phyloP scores from a whole-genome alignment of 2,888 invertebrate species.

The Arge pagana region DNA sequence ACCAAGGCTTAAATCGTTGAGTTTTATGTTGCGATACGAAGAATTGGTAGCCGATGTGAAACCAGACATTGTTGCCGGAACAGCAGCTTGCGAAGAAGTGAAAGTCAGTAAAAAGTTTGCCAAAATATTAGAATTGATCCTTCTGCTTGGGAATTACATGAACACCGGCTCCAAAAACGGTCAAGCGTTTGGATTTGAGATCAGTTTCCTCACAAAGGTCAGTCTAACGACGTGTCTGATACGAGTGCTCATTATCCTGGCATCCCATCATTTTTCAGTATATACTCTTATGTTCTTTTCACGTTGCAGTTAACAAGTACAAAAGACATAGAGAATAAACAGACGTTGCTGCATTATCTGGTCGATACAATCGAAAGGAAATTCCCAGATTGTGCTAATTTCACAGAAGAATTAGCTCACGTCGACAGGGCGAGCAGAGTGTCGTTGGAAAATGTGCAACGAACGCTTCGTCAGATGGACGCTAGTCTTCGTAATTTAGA shows the following conservation, averaged over 20 bases:
- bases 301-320: slow-evolving; percentile 74
- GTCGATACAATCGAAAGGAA: slow-evolving; percentile 86
- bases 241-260: not conserved
- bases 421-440: slow-evolving; percentile 87
- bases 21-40: slow-evolving; percentile 84
- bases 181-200: slow-evolving; percentile 94
- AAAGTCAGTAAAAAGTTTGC: slow-evolving; percentile 88
- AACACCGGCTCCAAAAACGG: slow-evolving; percentile 94
- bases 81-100: slow-evolving; percentile 94
- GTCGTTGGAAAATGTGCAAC: slow-evolving; percentile 80
- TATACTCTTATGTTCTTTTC: slow-evolving; percentile 11
- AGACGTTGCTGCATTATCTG: slow-evolving; percentile 90
- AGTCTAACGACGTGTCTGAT: slow-evolving; percentile 28
- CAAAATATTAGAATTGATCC: slow-evolving; percentile 84
- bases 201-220: slow-evolving; percentile 93
- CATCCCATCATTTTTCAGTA: not conserved
- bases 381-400: slow-evolving; percentile 82
- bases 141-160: slow-evolving; percentile 95
- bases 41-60: slow-evolving; percentile 88
- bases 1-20: slow-evolving; percentile 85
- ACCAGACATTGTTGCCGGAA: slow-evolving; percentile 92
- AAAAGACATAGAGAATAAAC: slow-evolving; percentile 93
- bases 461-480: slow-evolving; percentile 84
- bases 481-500: slow-evolving; percentile 85
- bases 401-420: slow-evolving; percentile 88